Conservation (phyloP, 2,113 vertebrate species). For the Rallus limicola region DNA sequence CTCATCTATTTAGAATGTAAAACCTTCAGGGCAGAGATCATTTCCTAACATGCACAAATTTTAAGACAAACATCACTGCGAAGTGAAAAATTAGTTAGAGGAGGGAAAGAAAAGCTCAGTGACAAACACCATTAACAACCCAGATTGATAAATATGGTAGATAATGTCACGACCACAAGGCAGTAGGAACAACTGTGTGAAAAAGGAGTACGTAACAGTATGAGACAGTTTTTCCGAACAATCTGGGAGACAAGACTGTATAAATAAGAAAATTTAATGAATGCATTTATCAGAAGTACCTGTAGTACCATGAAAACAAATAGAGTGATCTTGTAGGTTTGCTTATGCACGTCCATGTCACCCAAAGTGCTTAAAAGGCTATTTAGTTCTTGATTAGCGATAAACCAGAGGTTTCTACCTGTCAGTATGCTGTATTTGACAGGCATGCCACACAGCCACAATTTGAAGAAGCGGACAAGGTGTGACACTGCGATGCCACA, state of each 20-base stretch:
- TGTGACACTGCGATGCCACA: neutral
- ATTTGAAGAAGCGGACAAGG: neutral
- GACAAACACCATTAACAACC: neutral
- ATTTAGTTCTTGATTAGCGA: neutral
- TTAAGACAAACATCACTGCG: neutral
- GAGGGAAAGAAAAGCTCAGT: neutral
- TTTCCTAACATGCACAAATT: neutral
- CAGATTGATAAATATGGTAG: neutral
- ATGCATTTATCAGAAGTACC: neutral
- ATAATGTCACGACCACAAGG: neutral
- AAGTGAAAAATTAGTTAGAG: neutral
- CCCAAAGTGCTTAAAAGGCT: neutral
- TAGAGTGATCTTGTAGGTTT: accelerated
- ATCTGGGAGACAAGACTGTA: neutral
- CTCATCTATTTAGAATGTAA: neutral
- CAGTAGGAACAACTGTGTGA: neutral
- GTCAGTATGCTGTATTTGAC: neutral
- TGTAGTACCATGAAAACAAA: neutral
- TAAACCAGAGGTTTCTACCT: neutral
- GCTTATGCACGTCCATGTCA: accelerated
- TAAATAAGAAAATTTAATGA: neutral
- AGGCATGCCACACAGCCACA: neutral
- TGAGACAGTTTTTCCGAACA: neutral
- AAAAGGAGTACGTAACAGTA: neutral
- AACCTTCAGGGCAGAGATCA: neutral